Evolutionary conservation across 2,113 vertebrate species (phyloP).

Genomic region (Zosterops japonicus): DNA sequence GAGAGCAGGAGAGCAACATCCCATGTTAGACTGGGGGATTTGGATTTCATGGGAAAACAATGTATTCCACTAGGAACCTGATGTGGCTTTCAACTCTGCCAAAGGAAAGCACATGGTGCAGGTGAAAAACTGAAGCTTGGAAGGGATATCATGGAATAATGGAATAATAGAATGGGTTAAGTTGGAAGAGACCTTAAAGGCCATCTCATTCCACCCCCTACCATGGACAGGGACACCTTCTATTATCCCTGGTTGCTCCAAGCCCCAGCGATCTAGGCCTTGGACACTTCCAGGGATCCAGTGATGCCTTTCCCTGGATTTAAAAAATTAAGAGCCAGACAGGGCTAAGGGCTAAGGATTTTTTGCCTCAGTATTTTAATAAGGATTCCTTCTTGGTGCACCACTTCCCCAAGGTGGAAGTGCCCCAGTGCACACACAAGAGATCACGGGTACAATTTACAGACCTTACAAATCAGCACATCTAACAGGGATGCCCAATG

Average conservation of each 20-base stretch:
- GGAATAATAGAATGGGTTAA: neutral
- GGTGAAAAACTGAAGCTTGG: neutral
- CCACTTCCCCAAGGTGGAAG: neutral
- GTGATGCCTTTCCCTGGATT: neutral
- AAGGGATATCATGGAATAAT: neutral
- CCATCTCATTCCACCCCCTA: accelerated
- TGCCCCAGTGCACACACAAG: neutral
- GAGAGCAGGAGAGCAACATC: neutral
- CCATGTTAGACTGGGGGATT: accelerated
- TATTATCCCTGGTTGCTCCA: accelerated
- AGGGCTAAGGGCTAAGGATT: neutral
- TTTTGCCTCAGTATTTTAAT: neutral
- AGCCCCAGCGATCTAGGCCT: accelerated
- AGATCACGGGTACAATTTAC: neutral
- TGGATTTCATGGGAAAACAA: neutral
- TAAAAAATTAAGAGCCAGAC: neutral
- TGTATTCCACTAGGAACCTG: neutral
- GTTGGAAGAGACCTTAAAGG: neutral
- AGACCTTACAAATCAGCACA: neutral
- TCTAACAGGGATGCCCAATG: neutral
- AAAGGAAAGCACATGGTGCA: neutral
- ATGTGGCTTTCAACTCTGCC: neutral
- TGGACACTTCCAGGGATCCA: neutral
- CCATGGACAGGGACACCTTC: neutral
- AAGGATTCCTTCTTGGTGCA: neutral